Conservation (phyloP, 2,888 invertebrate genomes). For the Melanotus villosus region DNA sequence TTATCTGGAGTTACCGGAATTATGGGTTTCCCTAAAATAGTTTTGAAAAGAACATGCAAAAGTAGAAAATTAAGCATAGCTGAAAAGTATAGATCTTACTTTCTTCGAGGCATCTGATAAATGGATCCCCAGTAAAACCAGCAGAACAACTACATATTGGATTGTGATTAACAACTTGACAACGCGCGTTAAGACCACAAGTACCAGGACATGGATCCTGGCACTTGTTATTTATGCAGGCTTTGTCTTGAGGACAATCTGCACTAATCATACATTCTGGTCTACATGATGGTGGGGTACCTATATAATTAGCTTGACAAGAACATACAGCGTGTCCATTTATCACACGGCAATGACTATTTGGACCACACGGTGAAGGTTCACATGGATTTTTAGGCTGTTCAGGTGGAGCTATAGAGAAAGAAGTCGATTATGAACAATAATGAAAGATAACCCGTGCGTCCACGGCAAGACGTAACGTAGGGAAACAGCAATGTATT, state of each 20-base stretch:
- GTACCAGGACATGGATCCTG: slow-evolving; percentile 86
- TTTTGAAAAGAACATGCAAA: slow-evolving; percentile 49
- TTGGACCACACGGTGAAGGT: slow-evolving; percentile 85
- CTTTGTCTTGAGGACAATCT: slow-evolving; percentile 85
- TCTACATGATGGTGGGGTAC: slow-evolving; percentile 82
- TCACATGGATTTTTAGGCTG: slow-evolving; percentile 70
- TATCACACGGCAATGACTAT: slow-evolving; percentile 81
- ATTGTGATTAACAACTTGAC: slow-evolving; percentile 88
- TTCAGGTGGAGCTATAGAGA: slow-evolving; percentile 56
- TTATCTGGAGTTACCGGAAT: slow-evolving; percentile 73
- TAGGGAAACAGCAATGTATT: no score
- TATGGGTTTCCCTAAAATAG: slow-evolving; percentile 71
- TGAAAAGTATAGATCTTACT: slow-evolving; percentile 70
- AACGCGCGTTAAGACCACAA: slow-evolving; percentile 87
- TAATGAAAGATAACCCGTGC: slow-evolving; percentile 14
- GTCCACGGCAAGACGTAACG: no score
- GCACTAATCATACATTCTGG: slow-evolving; percentile 89
- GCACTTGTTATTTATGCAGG: slow-evolving; percentile 86
- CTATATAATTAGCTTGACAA: slow-evolving; percentile 83
- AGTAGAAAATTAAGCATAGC: slow-evolving; percentile 30
- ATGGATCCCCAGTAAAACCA: slow-evolving; percentile 86
- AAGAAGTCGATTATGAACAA: slow-evolving; percentile 30
- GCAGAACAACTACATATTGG: slow-evolving; percentile 86
- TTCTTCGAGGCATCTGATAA: slow-evolving; percentile 80
- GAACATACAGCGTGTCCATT: slow-evolving; percentile 86